Conservation (phyloP, 2,888 invertebrate species). For the Scaptomyza parva region DNA sequence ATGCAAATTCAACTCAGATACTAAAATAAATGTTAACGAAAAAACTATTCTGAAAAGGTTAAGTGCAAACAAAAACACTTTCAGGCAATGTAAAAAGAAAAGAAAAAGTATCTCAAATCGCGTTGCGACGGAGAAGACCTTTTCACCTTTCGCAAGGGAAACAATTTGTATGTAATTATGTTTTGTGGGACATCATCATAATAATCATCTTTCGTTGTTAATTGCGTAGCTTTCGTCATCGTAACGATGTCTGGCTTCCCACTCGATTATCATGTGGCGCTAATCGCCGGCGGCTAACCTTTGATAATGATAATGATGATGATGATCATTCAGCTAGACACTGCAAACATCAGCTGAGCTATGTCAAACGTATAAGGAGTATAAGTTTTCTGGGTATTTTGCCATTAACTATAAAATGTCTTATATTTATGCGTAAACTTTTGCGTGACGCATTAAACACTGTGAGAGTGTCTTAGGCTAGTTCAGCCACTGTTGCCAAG, state of each 20-base stretch:
- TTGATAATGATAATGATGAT: slow-evolving; percentile 32
- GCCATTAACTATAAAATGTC: background rate
- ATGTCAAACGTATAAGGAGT: slow-evolving; percentile 18
- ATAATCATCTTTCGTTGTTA: slow-evolving; percentile 22
- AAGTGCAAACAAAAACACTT: background rate
- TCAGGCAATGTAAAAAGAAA: background rate
- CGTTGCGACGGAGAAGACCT: slow-evolving; percentile 11
- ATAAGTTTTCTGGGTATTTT: slow-evolving; percentile 21
- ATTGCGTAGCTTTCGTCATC: slow-evolving; percentile 62
- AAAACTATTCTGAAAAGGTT: background rate
- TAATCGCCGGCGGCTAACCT: slow-evolving; percentile 22
- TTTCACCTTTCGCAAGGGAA: slow-evolving; percentile 40
- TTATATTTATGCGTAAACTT: background rate
- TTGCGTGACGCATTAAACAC: background rate
- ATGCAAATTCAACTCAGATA: slow-evolving; percentile 13
- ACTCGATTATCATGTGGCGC: slow-evolving; percentile 27
- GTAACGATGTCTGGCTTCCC: slow-evolving; percentile 31
- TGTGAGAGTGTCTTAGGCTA: background rate
- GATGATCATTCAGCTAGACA: slow-evolving; percentile 52
- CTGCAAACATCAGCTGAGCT: slow-evolving; percentile 68
- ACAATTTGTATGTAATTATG: slow-evolving; percentile 48
- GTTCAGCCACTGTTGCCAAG: background rate
- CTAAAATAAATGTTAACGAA: background rate
- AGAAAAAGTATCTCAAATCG: background rate
- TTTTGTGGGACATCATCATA: background rate